phyloP scores from a whole-genome alignment of 2,888 invertebrate species.

The Oeneis ivallda region DNA sequence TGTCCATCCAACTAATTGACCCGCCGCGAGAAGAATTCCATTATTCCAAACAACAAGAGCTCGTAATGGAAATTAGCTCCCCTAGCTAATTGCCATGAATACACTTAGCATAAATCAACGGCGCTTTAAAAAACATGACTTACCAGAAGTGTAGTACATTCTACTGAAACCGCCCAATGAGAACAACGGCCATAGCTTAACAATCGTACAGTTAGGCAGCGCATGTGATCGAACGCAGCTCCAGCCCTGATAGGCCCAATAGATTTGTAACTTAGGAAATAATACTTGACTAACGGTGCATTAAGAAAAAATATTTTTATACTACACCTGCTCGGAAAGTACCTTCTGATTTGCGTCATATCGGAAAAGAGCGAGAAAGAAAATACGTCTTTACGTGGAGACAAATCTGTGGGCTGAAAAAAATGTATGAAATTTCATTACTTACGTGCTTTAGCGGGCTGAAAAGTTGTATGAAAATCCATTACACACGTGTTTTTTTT shows the following conservation, averaged over 20 bases:
- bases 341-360: too few species aligned
- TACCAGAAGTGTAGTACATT: conserved; percentile 14
- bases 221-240: neutral
- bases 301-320: too few species aligned
- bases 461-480: too few species aligned
- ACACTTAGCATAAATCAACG: conserved; percentile 41
- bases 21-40: conserved; percentile 38
- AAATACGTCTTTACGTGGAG: too few species aligned
- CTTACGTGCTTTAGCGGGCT: too few species aligned
- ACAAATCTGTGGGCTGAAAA: too few species aligned
- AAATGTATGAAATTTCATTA: too few species aligned
- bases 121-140: conserved; percentile 36
- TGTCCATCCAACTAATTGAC: conserved; percentile 32
- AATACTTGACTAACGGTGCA: too few species aligned
- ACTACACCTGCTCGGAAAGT: too few species aligned
- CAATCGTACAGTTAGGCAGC: neutral
- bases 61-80: conserved; percentile 41
- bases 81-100: conserved; percentile 43
- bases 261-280: too few species aligned
- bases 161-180: conserved; percentile 8
- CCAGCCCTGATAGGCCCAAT: neutral
- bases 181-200: neutral
- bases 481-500: too few species aligned
- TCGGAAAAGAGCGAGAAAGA: too few species aligned
- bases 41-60: conserved; percentile 40